A percentile compares a stretch with the other conserved stretches of the same genome.
Evolutionary conservation across 2,888 invertebrate genomes (phyloP).

Genomic region (Sphaerophoria taeniata): DNA sequence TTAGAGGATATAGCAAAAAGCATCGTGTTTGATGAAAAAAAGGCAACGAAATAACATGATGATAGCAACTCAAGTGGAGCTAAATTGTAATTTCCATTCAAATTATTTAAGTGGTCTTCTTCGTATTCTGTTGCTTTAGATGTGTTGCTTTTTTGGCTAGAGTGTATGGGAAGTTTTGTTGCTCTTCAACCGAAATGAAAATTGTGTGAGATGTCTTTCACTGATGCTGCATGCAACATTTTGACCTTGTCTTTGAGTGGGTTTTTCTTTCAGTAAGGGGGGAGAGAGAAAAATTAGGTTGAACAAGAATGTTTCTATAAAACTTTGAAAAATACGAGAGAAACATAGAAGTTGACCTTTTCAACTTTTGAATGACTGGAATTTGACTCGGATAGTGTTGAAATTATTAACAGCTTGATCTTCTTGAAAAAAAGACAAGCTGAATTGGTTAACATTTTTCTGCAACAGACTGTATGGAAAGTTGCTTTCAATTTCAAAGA

Average conservation of each 20-base stretch:
- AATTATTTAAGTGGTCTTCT: slow-evolving; percentile 61
- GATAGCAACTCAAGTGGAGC: slow-evolving; percentile 55
- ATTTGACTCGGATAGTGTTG: too few species aligned
- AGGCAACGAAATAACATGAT: slow-evolving; percentile 41
- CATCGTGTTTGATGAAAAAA: slow-evolving; percentile 10
- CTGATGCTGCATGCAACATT: not conserved
- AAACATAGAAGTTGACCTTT: too few species aligned
- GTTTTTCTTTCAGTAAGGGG: not conserved
- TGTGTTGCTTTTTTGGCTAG: not conserved
- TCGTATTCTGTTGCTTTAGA: slow-evolving; percentile 1
- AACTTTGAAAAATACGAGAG: not conserved
- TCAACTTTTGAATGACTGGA: too few species aligned
- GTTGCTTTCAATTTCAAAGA: slow-evolving; percentile 1
- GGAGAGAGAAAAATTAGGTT: not conserved
- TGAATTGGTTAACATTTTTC: not conserved
- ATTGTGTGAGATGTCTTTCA: not conserved
- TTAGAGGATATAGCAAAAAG: slow-evolving; percentile 12
- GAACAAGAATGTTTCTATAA: slow-evolving; percentile 6
- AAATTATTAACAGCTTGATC: too few species aligned
- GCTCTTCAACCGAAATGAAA: not conserved
- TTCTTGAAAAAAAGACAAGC: too few species aligned
- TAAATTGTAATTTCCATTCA: slow-evolving; percentile 70
- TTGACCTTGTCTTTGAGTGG: slow-evolving; percentile 3
- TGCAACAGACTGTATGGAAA: slow-evolving; percentile 9
- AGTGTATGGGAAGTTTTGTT: slow-evolving; percentile 7